Percentiles rank a stretch among this genome's conserved stretches.
Evolutionary conservation across 2,888 invertebrate genomes (phyloP).

Genomic region (Cheilosia grossa): DNA sequence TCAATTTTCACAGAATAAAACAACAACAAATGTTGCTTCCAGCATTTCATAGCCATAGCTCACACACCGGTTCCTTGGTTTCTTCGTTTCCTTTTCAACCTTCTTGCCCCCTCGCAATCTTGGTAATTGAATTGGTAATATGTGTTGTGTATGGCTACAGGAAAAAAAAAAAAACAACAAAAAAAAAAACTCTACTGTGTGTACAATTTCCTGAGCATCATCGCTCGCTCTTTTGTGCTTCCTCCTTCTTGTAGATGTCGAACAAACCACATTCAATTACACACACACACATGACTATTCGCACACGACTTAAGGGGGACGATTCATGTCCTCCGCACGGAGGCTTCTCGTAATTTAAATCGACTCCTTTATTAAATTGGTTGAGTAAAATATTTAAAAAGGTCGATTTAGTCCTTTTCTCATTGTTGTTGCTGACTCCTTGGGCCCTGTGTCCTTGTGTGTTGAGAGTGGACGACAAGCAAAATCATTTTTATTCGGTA

Average conservation of each 20-base stretch:
- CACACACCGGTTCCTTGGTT: slow-evolving; percentile 25
- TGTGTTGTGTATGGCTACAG: slow-evolving; percentile 22
- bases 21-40: slow-evolving; percentile 1
- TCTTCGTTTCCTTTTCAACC: slow-evolving; percentile 27
- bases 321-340: slow-evolving; percentile 55
- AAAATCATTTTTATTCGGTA: slow-evolving; percentile 32
- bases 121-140: slow-evolving; percentile 62
- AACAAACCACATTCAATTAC: slow-evolving; percentile 30
- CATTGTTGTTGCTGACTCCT: slow-evolving; percentile 25
- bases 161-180: slow-evolving; percentile 4
- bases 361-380: slow-evolving; percentile 68
- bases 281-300: neutral
- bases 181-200: slow-evolving; percentile 1
- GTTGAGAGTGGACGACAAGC: slow-evolving; percentile 9
- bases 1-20: neutral
- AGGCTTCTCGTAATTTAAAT: slow-evolving; percentile 52
- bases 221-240: slow-evolving; percentile 33
- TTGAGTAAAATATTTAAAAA: slow-evolving; percentile 68
- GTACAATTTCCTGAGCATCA: slow-evolving; percentile 45
- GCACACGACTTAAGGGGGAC: neutral
- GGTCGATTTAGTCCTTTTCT: slow-evolving; percentile 62
- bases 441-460: neutral
- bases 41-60: neutral
- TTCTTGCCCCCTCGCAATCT: slow-evolving; percentile 38
- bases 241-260: neutral